Evolutionary conservation across 53 echinoderm and acorn worm genomes (phyloP), one percentile per base, ranked within the genome.

Genomic region (Stichopus horrens): DNA sequence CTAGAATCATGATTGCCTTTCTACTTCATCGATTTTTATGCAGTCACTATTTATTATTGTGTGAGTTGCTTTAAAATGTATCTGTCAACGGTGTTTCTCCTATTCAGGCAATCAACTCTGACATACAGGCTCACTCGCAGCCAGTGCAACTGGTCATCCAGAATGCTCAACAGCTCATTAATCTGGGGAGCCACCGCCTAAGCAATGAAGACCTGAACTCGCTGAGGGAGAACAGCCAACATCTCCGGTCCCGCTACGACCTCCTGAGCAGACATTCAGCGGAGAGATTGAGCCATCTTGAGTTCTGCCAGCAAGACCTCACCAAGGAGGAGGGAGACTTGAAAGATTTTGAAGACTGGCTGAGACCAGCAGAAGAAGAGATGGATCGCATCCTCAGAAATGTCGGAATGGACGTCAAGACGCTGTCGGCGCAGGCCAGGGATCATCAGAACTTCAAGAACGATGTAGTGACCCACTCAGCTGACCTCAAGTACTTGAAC

Each of bases 391-490:
- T 92, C 90, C 54, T 88, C 52, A 88, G 89, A 58, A 92, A 94
- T 54, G 89, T 92, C 76, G 91, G 92, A 74, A 91, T 86, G 14
- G 95, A 97, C 82, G 91, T 90, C 4, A 89, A 96, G 80, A 89
- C 54, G 5, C 76, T 99, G 83, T 16, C 52, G 51, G 76, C 83
- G 11, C 93, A 96, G 92, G 91, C 89, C 8, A 91, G 83, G 20
- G 89, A 92, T 19, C 94, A 94, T 59, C 90, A 94, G 80, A 91
- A 94, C 75, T 94, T 99, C 90, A 92, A 90, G 6, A 96, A 99
- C 55, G 93, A 99, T 59, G 95, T 99, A 0, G 93, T 96, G 58
- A 93, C 94, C 9, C 99, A 99, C 90, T 95, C 94, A 4, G 99
- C 99, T 4, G 96, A 98, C 80, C 90, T 99, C 73, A 99, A 94